Evolutionary conservation across 2,888 invertebrate species (phyloP), one percentile per base, ranked within the genome.

Genomic region (Carterocephalus palaemon): DNA sequence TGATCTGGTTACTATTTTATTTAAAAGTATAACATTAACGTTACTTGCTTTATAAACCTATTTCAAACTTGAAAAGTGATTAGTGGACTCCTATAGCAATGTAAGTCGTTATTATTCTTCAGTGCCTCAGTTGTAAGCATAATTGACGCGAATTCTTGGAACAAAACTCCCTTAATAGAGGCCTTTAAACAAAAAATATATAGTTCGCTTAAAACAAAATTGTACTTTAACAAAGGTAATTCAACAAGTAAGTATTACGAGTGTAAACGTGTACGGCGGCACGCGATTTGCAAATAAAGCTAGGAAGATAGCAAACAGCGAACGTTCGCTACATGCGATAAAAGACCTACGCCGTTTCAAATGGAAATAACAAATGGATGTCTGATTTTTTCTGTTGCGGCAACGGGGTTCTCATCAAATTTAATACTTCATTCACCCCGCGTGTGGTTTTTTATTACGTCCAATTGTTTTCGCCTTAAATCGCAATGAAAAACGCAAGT

Each of bases 271-370:
- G 70, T 69, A 67, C 57, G 51, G 53, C 52, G 48, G 64, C 85
- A 84, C 83, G 84, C 84, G 79, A 84, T 83, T 78, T 70, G 75
- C 77, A 83, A 83, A 84, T 85, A 85, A 85, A 83, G 60, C 75
- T 70, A 71, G 67, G 65, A 73, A 81, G 81, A 81, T 82, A 84
- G 77, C 76, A 79, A 79, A 75, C 72, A 71, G 60, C 59, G 56
- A 67, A 65, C 65, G 70, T 65, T 75, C 59, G 59, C 66, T 64
- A 59, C 74, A 79, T 73, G 76, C 82, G 76, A 84, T 82, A 77
- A 77, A 75, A 76, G 60, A 74, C 67, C 68, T 59, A 56, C 51
- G 61, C 71, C 62, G 64, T 69, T 72, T 70, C 57, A 66, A 78
- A 78, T 72, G 70, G 64, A 72, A 78, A 77, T 74, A 81, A 78